Base-by-base conservation (phyloP, 2,113 vertebrate species). In the Ictidomys tridecemlineatus region DNA sequence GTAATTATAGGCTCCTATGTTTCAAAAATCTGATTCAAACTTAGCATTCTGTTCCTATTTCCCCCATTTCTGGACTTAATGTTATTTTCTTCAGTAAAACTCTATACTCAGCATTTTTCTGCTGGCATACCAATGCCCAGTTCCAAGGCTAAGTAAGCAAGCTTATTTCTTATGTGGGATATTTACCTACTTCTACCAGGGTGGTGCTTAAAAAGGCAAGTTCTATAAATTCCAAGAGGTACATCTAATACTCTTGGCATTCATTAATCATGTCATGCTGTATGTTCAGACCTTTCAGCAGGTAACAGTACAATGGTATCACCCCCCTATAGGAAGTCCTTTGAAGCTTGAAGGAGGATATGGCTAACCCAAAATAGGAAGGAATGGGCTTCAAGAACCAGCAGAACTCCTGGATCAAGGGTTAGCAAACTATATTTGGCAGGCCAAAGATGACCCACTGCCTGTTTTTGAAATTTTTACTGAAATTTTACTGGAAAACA, bases 1-100 rank as follows among this genome's bases (percentile, higher is more conserved):
- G 28, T n/a, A 76, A 83, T 65, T 70, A 70, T 12, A 88, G 5
- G 34, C 45, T 45, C 53, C 58, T 26, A 69, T 89, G 34, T 69
- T 80, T 80, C 56, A 91, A 93, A 93, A 94, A 78, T 89, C 32
- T 34, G 83, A 92, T 39, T 96, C 80, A 91, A 42, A 93, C 73
- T 70, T 74, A 91, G 84, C 16, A 77, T 63, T 94, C 37, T 92
- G 76, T 48, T 90, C 17, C 63, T 87, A 56, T 51, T 94, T 92
- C 48, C 53, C 56, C 53, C 48, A 39, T 65, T 37, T 95, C 53
- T 89, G 65, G 58, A 22, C 53, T 63, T 83, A 34, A 45, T 32
- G 32, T 80, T 51, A 63, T n/a, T 67, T 65, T 65, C 89, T n/a
- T 89, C 69, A 82, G 28, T 70, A 92, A 82, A 88, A 95, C 12